These are phyloP conservation scores for Matsumyia berberina DNA, from an alignment of 2,888 invertebrate genomes.

Conservation along the genomic window DNA sequence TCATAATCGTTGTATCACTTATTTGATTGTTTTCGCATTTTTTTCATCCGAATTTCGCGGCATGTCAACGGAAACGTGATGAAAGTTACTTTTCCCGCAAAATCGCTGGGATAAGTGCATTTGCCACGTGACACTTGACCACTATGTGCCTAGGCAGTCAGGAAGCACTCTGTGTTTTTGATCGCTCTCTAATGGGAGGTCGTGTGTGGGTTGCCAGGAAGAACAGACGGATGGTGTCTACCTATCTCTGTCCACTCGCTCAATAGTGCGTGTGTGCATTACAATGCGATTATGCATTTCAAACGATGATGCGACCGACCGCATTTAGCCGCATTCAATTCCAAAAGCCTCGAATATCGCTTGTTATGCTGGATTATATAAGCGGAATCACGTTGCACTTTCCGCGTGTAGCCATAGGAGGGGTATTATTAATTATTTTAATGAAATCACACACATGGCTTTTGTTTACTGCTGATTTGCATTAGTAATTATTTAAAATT, in stretches of 20 bases:
- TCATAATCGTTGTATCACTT: constrained; percentile 15
- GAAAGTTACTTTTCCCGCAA: constrained; percentile 56
- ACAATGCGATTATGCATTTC: constrained; percentile 67
- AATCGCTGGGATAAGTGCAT: constrained; percentile 58
- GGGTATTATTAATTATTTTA: constrained; percentile 37
- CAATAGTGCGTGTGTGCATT: constrained; percentile 51
- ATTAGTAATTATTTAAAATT: constrained; percentile 43
- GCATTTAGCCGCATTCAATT: constrained; percentile 48
- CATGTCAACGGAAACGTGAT: constrained; percentile 62
- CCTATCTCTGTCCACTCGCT: neutral
- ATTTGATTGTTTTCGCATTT: constrained; percentile 18
- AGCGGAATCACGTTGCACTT: constrained; percentile 48
- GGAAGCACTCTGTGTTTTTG: constrained; percentile 17
- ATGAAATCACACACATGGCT: constrained; percentile 31
- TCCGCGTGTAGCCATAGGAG: neutral
- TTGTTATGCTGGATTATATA: constrained; percentile 21
- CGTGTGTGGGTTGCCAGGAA: neutral
- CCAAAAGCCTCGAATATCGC: constrained; percentile 7
- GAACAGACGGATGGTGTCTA: neutral
- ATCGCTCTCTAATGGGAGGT: constrained; percentile 12
- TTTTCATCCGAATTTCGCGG: constrained; percentile 19
- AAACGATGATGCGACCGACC: constrained; percentile 36
- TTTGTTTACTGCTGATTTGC: constrained; percentile 28
- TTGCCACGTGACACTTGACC: constrained; percentile 74
- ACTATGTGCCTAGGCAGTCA: constrained; percentile 42